Evolutionary conservation across 2,113 vertebrate species (phyloP), one percentile per base, ranked within the genome.

Genomic region (Notothenia rossii): DNA sequence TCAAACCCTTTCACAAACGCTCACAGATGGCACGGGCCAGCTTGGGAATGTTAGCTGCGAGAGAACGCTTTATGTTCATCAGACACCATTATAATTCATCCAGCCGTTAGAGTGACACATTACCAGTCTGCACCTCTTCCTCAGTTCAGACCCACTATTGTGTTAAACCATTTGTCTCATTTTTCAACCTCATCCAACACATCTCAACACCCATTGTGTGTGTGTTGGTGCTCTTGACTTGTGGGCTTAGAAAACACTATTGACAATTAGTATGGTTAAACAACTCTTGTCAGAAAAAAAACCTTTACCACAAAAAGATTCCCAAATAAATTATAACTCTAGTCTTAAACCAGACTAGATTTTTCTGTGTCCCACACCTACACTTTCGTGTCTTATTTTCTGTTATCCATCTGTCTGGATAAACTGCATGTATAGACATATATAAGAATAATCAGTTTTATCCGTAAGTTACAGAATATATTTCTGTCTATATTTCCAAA

Each of bases 21-120:
- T 84, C 85, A 86, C 77, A 86, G 84, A 92, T 92, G 90, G 90
- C 89, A 91, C 79, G 67, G 90, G 86, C 86, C 84, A 90, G 89
- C 88, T 92, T 90, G 92, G 91, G 86, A 93, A 92, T 93, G 89
- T 94, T 90, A 67, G 72, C 72, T 40, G 64, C 10, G 20, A 77
- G 77, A 79, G 78, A 82, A 75, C 49, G 43, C 88, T 92, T 91
- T 90, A 83, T 86, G 82, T 87, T 90, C 83, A 91, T 87, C 82
- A 90, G 87, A 90, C 86, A 72, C 84, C 36, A 66, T 81, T 77
- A 79, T 90, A 90, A 83, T 84, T 89, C 75, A 88, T 82, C 77
- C 63, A 29, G 71, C 65, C 69, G 70, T 69, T 73, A 70, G 65
- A 77, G 70, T 43, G 48, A 51, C 65, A 79, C 74, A 68, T 82